Percentiles rank a stretch among this genome's conserved stretches.
These are phyloP conservation scores for Brachyalestes nurse DNA, from an alignment of 2,797 vertebrate genomes.

Conservation along the genomic window DNA sequence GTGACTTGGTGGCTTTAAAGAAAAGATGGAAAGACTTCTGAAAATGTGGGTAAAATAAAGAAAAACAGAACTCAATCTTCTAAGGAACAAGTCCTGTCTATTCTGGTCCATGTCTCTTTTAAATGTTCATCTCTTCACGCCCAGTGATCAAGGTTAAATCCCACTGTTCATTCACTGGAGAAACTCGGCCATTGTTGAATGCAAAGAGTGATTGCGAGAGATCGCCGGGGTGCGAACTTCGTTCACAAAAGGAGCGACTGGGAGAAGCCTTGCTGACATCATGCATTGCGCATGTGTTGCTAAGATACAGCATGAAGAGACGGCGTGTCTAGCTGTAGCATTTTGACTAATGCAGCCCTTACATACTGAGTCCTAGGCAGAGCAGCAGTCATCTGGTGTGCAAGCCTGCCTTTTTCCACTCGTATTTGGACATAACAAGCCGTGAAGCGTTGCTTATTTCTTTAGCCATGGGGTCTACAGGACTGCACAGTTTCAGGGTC, in stretches of 20 bases:
- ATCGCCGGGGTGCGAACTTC: background rate
- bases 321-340: background rate
- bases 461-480: background rate
- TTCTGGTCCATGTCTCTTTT: slow-evolving; percentile 10
- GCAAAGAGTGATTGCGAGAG: background rate
- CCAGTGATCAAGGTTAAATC: slow-evolving; percentile 21
- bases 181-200: slow-evolving; percentile 14
- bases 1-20: background rate
- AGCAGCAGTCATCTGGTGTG: background rate
- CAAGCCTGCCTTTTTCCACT: background rate
- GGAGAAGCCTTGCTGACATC: slow-evolving; percentile 26
- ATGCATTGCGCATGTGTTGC: slow-evolving; percentile 30
- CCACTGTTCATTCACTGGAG: slow-evolving; percentile 13
- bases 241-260: slow-evolving; percentile 28
- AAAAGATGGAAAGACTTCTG: background rate
- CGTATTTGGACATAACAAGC: background rate
- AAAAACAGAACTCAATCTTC: background rate
- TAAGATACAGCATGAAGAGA: slow-evolving; percentile 40
- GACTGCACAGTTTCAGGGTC: background rate
- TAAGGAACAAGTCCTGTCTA: background rate
- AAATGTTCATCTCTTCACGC: slow-evolving; percentile 1
- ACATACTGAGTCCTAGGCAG: background rate
- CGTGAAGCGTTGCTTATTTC: slow-evolving; percentile 8
- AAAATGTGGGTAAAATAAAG: background rate
- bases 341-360: slow-evolving; percentile 19